Evolutionary conservation across 1,140 invertebrate genomes (phyloP).

Genomic region (Plectus sambesii): DNA sequence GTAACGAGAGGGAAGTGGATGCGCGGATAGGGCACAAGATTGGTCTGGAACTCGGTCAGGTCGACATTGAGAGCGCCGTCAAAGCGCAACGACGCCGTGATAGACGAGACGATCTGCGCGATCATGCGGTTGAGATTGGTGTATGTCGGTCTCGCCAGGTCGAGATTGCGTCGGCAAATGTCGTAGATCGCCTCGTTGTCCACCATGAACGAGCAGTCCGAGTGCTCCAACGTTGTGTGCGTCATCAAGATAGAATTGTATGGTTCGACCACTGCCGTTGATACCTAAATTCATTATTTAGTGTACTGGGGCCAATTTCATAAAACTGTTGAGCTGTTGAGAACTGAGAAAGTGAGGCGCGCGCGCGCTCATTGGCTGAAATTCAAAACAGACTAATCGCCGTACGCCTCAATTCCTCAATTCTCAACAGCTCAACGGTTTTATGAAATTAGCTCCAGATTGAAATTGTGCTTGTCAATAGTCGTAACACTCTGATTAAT

Average conservation of each 20-base stretch:
- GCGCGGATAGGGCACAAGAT: slow-evolving; percentile 66
- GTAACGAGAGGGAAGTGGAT: slow-evolving; percentile 56
- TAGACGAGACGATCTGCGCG: slow-evolving; percentile 69
- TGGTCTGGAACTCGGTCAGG: slow-evolving; percentile 68
- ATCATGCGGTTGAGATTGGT: slow-evolving; percentile 68
- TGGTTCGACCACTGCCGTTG: slow-evolving; percentile 49
- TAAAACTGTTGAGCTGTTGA: too few species aligned
- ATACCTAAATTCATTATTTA: slow-evolving; percentile 47
- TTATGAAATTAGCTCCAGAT: too few species aligned
- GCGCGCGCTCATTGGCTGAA: too few species aligned
- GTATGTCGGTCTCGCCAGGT: slow-evolving; percentile 68
- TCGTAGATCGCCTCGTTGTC: slow-evolving; percentile 83
- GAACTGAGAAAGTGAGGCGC: too few species aligned
- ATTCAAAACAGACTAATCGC: too few species aligned
- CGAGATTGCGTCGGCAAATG: slow-evolving; percentile 73
- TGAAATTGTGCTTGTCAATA: too few species aligned
- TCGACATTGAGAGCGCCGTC: slow-evolving; percentile 74
- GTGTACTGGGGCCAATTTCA: too few species aligned
- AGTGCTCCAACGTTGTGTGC: slow-evolving; percentile 54
- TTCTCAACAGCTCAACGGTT: too few species aligned
- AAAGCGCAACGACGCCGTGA: slow-evolving; percentile 68
- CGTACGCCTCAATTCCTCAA: too few species aligned
- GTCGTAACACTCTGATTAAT: too few species aligned
- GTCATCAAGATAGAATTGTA: slow-evolving; percentile 54
- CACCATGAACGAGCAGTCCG: slow-evolving; percentile 47